Percentiles rank a stretch among this genome's conserved stretches.
Evolutionary conservation across 2,888 invertebrate genomes (phyloP).

Genomic region (Selenia dentaria): DNA sequence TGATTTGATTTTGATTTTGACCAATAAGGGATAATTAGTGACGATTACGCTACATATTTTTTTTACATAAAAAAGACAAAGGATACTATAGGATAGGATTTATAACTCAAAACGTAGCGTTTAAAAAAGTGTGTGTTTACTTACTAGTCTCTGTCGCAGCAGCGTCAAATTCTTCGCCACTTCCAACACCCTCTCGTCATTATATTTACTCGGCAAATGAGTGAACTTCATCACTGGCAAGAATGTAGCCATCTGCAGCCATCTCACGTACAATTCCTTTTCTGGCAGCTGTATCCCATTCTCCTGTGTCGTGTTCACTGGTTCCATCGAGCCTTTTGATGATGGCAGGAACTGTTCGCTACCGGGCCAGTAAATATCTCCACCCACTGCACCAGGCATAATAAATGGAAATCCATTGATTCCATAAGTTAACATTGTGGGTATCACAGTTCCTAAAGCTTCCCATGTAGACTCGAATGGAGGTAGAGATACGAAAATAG

Average conservation of each 20-base stretch:
- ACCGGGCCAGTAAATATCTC: constrained; percentile 89
- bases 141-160: constrained; percentile 89
- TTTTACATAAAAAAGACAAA: too few relatives aligned
- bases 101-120: too few relatives aligned
- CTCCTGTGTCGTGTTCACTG: constrained; percentile 61
- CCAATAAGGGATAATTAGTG: too few relatives aligned
- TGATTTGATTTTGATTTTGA: too few relatives aligned
- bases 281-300: constrained; percentile 86
- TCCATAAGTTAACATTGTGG: constrained; percentile 94
- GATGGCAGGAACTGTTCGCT: constrained; percentile 81
- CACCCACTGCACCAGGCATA: constrained; percentile 97
- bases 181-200: constrained; percentile 90
- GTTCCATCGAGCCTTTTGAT: constrained; percentile 72
- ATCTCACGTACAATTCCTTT: constrained; percentile 93
- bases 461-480: constrained; percentile 95
- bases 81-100: too few relatives aligned
- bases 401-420: constrained; percentile 96
- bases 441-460: constrained; percentile 92
- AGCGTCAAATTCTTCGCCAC: constrained; percentile 90
- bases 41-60: too few relatives aligned
- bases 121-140: too few relatives aligned
- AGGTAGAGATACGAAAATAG: constrained; percentile 94
- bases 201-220: constrained; percentile 94
- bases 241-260: constrained; percentile 96
- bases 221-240: constrained; percentile 96